phyloP scores from a whole-genome alignment of 2,113 vertebrate species.

The Marmota monax region DNA sequence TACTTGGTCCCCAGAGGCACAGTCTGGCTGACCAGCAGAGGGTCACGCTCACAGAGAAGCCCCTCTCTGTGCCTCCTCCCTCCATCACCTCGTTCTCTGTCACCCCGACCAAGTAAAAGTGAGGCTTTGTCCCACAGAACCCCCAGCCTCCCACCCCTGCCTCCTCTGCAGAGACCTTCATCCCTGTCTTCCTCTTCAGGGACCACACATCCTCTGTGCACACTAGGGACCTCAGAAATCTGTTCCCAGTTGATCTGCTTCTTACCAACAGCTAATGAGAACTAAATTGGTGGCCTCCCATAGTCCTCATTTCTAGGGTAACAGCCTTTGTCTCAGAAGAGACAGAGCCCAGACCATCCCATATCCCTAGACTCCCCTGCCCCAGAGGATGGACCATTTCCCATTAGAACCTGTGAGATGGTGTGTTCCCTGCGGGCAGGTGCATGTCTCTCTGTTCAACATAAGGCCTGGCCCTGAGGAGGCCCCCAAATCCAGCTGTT shows the following conservation, averaged over 20 bases:
- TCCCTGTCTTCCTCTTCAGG: background rate
- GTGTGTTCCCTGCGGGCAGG: background rate
- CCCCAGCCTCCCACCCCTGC: background rate
- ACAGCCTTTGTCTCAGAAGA: background rate
- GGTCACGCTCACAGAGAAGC: background rate
- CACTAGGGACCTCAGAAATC: background rate
- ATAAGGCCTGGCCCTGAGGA: background rate
- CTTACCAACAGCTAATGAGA: background rate
- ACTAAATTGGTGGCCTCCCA: background rate
- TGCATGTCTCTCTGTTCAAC: background rate
- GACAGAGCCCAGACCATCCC: background rate
- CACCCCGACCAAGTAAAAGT: background rate
- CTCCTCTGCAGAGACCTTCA: background rate
- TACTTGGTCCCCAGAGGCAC: background rate
- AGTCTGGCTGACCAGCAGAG: background rate
- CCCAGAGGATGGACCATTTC: background rate
- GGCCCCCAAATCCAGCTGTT: background rate
- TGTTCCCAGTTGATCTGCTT: background rate
- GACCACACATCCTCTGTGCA: background rate
- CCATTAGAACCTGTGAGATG: background rate
- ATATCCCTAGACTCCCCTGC: background rate
- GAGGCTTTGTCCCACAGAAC: background rate
- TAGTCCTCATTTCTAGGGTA: background rate
- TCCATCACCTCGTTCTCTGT: background rate
- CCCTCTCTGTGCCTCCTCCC: background rate